Base-by-base conservation (phyloP, 1,140 invertebrate genomes). In the Microplitis demolitor region DNA sequence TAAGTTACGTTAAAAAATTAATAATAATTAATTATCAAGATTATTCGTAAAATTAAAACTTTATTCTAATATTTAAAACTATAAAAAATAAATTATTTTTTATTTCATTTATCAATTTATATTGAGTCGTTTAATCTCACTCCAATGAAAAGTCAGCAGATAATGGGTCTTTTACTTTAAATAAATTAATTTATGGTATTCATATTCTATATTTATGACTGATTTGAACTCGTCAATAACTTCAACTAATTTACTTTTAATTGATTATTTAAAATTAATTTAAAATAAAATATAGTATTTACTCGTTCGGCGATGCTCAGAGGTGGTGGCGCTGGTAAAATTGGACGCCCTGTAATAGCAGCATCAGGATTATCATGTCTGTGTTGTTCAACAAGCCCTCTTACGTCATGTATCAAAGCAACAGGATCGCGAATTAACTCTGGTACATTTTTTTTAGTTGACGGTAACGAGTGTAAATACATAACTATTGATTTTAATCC, bases 401-500 rank as follows among this genome's bases (percentile, higher is more conserved):
- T 89, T 0, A 97, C 94, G 81, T 98, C 96, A 71, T 93, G 91
- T 56, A 99, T 94, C 4, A 99, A 86, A 0, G 92, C 92, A 45
- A 97, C 94, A 0, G 97, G 95, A 87, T 98, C 95, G 0, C 91
- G 90, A 24, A 99, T 92, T 33, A 98, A 87, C 78, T 96, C 96
- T 11, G 97, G 97, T 39, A 98, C 94, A 78, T 94, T 96, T 84
- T 97, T 97, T 79, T 97, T 96, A 31, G 93, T 93, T 0, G 93
- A 91, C 34, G 97, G 96, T 74, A 98, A 84, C 82, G 93, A 92
- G 80, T 96, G 94, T 4, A 99, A 85, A 88, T 97, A 98, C 88
- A 96, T 93, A 4, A 98, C 93, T 78, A 98, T 97, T 61, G 92
- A 92, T 88, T 97, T 97, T 0, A 97, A 88, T 4, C 96, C 97